Conservation (phyloP, 2,113 vertebrate species). For the Pelodiscus sinensis region DNA sequence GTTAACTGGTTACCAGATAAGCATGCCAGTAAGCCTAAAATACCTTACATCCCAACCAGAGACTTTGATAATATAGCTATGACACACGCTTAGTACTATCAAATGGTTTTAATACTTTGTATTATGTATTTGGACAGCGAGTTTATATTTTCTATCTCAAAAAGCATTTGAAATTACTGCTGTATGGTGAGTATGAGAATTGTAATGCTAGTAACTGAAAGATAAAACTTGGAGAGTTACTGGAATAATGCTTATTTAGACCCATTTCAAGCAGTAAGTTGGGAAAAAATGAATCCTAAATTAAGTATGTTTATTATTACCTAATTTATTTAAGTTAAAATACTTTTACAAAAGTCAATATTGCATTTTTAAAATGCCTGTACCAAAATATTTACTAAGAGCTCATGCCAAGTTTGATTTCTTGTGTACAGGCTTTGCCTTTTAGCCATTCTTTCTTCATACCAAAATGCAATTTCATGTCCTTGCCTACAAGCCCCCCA, state of each 20-base stretch:
- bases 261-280: background rate
- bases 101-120: background rate
- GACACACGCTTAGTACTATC: background rate
- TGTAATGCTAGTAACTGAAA: background rate
- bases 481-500: background rate
- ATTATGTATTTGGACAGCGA: background rate
- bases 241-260: background rate
- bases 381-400: conserved; percentile 5
- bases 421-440: conserved; percentile 26
- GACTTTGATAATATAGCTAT: no score
- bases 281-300: background rate
- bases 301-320: background rate
- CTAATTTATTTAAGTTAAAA: background rate
- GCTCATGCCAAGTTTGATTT: conserved; percentile 8
- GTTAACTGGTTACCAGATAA: no score
- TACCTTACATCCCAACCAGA: no score
- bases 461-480: conserved; percentile 19
- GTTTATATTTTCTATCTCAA: background rate
- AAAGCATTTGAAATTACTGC: background rate
- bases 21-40: no score
- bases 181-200: background rate
- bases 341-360: background rate
- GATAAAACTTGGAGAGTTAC: background rate
- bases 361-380: background rate
- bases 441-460: conserved; percentile 35